Evolutionary conservation across 2,113 vertebrate species (phyloP).

Genomic region (Dasyornis broadbenti): DNA sequence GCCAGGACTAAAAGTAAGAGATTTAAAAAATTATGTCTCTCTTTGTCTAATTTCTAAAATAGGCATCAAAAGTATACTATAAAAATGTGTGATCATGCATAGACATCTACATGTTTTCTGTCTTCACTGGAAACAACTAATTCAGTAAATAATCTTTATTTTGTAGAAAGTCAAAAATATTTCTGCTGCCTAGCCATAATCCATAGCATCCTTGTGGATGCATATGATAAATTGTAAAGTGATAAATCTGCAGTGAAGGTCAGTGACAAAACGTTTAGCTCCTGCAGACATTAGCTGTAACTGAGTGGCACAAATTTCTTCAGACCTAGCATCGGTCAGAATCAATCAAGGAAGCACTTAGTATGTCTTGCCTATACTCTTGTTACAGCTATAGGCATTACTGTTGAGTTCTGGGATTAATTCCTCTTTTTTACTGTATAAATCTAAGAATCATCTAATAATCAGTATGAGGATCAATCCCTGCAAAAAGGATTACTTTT

Average conservation of each 20-base stretch:
- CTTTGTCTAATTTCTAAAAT: not conserved
- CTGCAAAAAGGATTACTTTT: not conserved
- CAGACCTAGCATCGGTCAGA: not conserved
- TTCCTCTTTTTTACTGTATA: not conserved
- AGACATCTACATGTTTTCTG: not conserved
- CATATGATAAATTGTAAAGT: not conserved
- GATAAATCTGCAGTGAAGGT: not conserved
- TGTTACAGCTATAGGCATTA: not conserved
- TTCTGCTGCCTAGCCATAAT: not conserved
- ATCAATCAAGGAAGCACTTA: not conserved
- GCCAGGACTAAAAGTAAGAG: constrained; percentile 82
- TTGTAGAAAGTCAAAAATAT: not conserved
- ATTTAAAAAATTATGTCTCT: not conserved
- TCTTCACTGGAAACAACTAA: not conserved
- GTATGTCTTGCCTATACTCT: not conserved
- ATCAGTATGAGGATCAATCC: not conserved
- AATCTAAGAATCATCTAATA: not conserved
- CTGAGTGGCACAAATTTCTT: not conserved
- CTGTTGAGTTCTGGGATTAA: not conserved
- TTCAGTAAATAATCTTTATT: not conserved
- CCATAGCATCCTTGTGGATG: not conserved
- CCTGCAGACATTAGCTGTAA: not conserved
- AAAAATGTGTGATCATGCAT: not conserved
- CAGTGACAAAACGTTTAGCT: not conserved
- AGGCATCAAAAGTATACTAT: accelerated